Percentiles rank a stretch among this genome's conserved stretches.
Conservation (phyloP, 2,888 invertebrate species). For the Tineola bisselliella region DNA sequence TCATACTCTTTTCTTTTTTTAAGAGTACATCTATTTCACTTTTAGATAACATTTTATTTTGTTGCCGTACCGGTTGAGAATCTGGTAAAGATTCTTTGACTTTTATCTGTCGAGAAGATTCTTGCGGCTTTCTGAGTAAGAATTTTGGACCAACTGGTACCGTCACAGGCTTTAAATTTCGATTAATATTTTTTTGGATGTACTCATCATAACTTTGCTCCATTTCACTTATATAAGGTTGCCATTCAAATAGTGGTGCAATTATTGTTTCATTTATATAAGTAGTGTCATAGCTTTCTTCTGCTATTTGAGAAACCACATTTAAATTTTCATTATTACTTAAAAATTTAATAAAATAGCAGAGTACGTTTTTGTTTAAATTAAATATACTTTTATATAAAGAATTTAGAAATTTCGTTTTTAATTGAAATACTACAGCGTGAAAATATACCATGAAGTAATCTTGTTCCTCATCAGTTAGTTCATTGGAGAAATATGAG, state of each 20-base stretch:
- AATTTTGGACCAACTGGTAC: slow-evolving; percentile 44
- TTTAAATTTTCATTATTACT: slow-evolving; percentile 51
- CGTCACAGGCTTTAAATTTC: slow-evolving; percentile 39
- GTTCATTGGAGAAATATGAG: slow-evolving; percentile 32
- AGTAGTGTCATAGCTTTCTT: slow-evolving; percentile 53
- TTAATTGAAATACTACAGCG: slow-evolving; percentile 41
- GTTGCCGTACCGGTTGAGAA: slow-evolving; percentile 30
- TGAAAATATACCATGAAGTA: slow-evolving; percentile 45
- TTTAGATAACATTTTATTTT: slow-evolving; percentile 49
- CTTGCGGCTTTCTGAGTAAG: slow-evolving; percentile 32
- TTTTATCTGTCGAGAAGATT: background rate
- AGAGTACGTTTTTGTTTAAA: slow-evolving; percentile 42
- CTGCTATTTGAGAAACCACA: slow-evolving; percentile 52
- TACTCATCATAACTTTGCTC: slow-evolving; percentile 41
- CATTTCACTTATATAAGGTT: slow-evolving; percentile 54
- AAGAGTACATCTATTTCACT: slow-evolving; percentile 41
- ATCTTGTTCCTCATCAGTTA: slow-evolving; percentile 39
- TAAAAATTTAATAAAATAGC: slow-evolving; percentile 47
- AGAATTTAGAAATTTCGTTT: slow-evolving; percentile 32
- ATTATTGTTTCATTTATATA: slow-evolving; percentile 61
- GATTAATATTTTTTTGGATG: slow-evolving; percentile 35
- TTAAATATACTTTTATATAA: slow-evolving; percentile 55
- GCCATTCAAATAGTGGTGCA: slow-evolving; percentile 54
- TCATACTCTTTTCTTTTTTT: slow-evolving; percentile 38
- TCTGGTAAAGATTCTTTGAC: slow-evolving; percentile 12